These are phyloP conservation scores for Cheilosia soror DNA, from an alignment of 2,888 invertebrate species.

Conservation along the genomic window DNA sequence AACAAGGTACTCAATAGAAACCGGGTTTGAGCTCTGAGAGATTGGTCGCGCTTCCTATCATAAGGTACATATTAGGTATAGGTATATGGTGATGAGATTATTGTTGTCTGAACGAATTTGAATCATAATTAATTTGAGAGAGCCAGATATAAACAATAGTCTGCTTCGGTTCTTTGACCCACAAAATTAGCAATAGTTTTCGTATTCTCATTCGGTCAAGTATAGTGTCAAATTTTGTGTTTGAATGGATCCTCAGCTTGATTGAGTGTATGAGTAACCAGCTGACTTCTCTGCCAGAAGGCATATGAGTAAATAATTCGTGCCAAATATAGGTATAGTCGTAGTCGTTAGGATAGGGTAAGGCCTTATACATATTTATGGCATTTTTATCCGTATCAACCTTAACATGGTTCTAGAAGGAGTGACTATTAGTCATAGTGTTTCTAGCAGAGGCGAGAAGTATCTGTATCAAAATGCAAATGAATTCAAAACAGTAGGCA, in stretches of 20 bases:
- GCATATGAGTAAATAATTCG: background rate
- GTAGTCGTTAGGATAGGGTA: background rate
- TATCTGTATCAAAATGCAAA: too few species aligned
- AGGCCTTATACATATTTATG: too few species aligned
- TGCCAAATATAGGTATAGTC: background rate
- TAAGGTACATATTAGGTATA: too few species aligned
- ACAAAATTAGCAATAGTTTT: conserved; percentile 7
- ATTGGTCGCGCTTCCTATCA: background rate
- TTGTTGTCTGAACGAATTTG: too few species aligned
- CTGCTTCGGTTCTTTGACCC: conserved; percentile 42
- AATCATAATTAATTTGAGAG: too few species aligned
- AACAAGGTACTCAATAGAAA: background rate
- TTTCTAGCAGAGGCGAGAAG: too few species aligned
- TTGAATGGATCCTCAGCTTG: background rate
- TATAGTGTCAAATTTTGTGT: background rate
- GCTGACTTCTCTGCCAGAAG: background rate
- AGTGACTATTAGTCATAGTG: too few species aligned
- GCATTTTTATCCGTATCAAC: too few species aligned
- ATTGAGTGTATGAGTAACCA: background rate
- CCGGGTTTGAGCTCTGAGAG: background rate
- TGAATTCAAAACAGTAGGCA: too few species aligned
- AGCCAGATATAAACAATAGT: too few species aligned
- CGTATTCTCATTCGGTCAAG: conserved; percentile 27
- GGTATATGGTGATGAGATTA: too few species aligned
- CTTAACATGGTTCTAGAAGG: too few species aligned